Percentiles rank a stretch among this genome's conserved stretches.
phyloP scores from a whole-genome alignment of 2,888 invertebrate genomes.

The Poecilus cupreus region DNA sequence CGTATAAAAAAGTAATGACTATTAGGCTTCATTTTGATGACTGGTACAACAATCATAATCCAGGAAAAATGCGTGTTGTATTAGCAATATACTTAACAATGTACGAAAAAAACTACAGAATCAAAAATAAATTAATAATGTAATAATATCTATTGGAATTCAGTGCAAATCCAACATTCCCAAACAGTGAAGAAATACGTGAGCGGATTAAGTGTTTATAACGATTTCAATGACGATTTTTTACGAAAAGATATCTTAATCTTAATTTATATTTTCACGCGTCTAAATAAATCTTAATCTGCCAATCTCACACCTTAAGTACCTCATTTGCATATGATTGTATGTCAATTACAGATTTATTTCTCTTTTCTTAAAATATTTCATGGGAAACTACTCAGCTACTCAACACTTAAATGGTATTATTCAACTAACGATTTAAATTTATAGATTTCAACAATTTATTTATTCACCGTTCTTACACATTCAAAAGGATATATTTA shows the following conservation, averaged over 20 bases:
- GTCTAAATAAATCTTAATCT: conserved; percentile 16
- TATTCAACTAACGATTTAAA: background rate
- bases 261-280: conserved; percentile 24
- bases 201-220: conserved; percentile 2
- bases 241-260: conserved; percentile 1
- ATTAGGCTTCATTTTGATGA: no score
- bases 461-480: background rate
- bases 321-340: conserved; percentile 28
- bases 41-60: no score
- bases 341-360: conserved; percentile 34
- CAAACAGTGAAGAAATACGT: background rate
- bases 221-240: conserved; percentile 15
- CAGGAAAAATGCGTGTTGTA: no score
- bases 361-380: conserved; percentile 16
- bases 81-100: no score
- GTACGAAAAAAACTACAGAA: no score
- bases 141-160: background rate
- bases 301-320: conserved; percentile 30
- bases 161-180: background rate
- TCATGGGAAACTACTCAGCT: conserved; percentile 10
- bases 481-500: no score
- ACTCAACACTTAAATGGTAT: conserved; percentile 12
- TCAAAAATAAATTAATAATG: no score
- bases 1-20: no score
- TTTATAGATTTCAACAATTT: conserved; percentile 1